Conservation (phyloP, 2,797 vertebrate species). For the Chiroxiphia lanceolata region DNA sequence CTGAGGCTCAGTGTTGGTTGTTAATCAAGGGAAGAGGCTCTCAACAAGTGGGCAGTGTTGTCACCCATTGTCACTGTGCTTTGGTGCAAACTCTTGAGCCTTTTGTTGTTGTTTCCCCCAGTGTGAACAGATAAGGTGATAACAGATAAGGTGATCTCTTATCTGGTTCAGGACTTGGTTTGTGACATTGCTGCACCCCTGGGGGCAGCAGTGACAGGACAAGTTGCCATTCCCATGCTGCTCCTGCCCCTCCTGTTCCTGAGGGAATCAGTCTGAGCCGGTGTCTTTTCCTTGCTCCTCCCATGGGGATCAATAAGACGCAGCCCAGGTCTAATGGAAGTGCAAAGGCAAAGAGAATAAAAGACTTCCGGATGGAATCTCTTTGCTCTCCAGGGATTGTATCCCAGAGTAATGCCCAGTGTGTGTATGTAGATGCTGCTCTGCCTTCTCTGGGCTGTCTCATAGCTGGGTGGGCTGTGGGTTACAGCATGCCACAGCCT, state of each 20-base stretch:
- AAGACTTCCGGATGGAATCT: background rate
- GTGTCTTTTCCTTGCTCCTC: background rate
- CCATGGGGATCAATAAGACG: background rate
- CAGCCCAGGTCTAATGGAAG: background rate
- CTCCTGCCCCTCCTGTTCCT: background rate
- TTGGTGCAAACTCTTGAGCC: background rate
- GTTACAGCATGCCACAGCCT: background rate
- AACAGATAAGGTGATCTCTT: background rate
- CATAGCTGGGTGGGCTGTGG: background rate
- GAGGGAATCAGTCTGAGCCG: background rate
- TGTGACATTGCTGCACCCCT: background rate
- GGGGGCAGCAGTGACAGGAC: background rate
- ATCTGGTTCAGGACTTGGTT: background rate
- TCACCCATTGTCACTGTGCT: background rate
- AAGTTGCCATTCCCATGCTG: background rate
- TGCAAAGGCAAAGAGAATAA: background rate
- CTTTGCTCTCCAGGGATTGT: background rate
- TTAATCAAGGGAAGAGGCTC: background rate
- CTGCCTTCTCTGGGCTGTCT: background rate
- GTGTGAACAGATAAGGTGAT: background rate
- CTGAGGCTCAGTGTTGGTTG: background rate
- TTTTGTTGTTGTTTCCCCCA: background rate
- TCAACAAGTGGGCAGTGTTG: background rate
- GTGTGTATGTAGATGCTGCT: background rate
- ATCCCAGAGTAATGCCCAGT: background rate